Base-by-base conservation (phyloP, 2,113 vertebrate species). In the Silurus glanis region DNA sequence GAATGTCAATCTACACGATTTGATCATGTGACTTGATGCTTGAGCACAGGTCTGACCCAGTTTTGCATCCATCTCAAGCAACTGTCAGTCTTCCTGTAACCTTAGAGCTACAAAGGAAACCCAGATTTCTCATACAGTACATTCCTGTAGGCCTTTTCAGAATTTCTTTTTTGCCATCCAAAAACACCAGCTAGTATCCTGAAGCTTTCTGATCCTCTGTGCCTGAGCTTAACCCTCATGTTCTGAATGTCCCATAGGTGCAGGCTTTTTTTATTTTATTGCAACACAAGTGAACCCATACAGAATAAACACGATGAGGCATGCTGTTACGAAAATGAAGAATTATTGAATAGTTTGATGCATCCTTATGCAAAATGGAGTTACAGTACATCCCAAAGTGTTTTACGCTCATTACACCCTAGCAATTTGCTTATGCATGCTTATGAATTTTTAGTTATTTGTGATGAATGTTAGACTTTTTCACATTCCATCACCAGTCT, bases 81-180 rank as follows among this genome's bases (percentile, higher is more conserved):
- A 28, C 80, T 82, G 78, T 82, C 69, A 86, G 78, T 28, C 5
- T 87, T 61, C 80, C 85, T 76, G 84, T 72, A 84, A n/a, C 51
- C 69, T 69, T 82, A 71, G 49, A 76, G 74, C 25, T 67, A 83
- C 69, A 81, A 61, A 53, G 25, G 69, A 76, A 89, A 78, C 69
- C 61, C n/a, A 80, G 87, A 61, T 55, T 55, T 37, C 80, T 79
- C 37, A 84, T 55, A 62, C 13, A 66, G 81, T 55, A 56, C 62
- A 80, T 86, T 72, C 53, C 58, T 86, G 49, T 64, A 56, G 10
- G 83, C 58, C 72, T 80, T 71, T 47, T 69, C 13, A n/a, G 61
- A 37, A 37, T 37, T 37, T 37, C 37, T 21, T 56, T 58, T 81
- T 58, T 16, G 79, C 6, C 71, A 23, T 23, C 80, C 23, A 12